These are phyloP conservation scores for Belgica antarctica DNA, from an alignment of 2,888 invertebrate species.

Conservation along the genomic window DNA sequence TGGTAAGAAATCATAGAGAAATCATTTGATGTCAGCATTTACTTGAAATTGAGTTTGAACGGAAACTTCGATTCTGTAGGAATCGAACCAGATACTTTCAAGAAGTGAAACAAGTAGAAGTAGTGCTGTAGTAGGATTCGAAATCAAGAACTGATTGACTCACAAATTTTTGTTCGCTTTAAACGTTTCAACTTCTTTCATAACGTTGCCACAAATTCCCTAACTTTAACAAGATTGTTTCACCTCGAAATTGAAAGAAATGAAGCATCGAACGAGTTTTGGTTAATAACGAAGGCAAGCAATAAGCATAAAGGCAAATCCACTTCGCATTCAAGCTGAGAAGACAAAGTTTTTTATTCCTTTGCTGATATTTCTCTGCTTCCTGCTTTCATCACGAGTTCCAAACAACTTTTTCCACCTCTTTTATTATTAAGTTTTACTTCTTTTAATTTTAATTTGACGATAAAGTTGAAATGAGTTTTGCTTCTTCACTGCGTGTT, in stretches of 20 bases:
- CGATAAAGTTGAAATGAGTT: background rate
- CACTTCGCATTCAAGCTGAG: slow-evolving; percentile 9
- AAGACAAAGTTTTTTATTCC: slow-evolving; percentile 15
- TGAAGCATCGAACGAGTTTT: slow-evolving; percentile 13
- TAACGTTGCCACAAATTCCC: background rate
- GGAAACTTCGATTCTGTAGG: too few species aligned
- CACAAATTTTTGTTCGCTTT: too few species aligned
- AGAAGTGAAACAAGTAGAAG: too few species aligned
- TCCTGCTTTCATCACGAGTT: background rate
- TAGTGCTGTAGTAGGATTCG: too few species aligned
- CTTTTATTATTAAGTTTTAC: background rate
- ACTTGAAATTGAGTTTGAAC: too few species aligned
- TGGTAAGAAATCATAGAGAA: background rate
- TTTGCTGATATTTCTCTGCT: slow-evolving; percentile 10
- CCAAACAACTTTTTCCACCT: background rate
- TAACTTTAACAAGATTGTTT: too few species aligned
- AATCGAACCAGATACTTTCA: too few species aligned
- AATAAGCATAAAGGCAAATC: background rate
- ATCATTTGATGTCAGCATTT: slow-evolving; percentile 17
- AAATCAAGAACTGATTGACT: too few species aligned
- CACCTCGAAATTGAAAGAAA: too few species aligned
- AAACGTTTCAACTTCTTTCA: too few species aligned
- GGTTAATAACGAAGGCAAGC: slow-evolving; percentile 9
- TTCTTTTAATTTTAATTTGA: slow-evolving; percentile 8
- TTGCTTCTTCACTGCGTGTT: background rate